phyloP scores from a whole-genome alignment of 2,113 vertebrate species.

The Anseranas semipalmata region DNA sequence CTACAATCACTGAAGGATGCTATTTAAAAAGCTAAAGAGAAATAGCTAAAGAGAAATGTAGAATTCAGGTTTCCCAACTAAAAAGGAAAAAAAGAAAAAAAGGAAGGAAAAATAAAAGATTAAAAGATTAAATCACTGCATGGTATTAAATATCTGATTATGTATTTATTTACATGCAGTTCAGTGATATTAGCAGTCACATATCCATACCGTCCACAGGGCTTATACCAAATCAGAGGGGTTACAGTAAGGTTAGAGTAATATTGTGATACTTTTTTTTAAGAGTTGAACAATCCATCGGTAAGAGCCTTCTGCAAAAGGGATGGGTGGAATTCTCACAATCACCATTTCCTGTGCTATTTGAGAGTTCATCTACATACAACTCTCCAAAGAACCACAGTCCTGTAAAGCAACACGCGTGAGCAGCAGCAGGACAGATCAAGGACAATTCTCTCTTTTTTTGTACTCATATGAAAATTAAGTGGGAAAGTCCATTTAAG shows the following conservation, averaged over 20 bases:
- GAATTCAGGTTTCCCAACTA: not conserved
- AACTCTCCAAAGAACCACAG: not conserved
- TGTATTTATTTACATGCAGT: not conserved
- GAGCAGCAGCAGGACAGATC: not conserved
- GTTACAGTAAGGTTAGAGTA: not conserved
- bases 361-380: accelerated
- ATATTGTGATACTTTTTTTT: not conserved
- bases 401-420: not conserved
- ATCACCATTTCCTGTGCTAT: accelerated
- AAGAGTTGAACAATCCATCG: not conserved
- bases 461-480: not conserved
- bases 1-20: accelerated
- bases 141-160: not conserved
- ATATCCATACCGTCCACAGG: no score
- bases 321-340: not conserved
- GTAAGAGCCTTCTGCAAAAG: not conserved
- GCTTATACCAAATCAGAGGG: not conserved
- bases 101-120: not conserved
- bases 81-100: not conserved
- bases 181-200: not conserved
- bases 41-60: not conserved
- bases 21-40: not conserved
- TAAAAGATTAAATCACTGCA: not conserved
- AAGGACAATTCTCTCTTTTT: not conserved
- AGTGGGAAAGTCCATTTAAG: not conserved